phyloP scores from a whole-genome alignment of 2,888 invertebrate genomes.

The Trypoxylon attenuatum region DNA sequence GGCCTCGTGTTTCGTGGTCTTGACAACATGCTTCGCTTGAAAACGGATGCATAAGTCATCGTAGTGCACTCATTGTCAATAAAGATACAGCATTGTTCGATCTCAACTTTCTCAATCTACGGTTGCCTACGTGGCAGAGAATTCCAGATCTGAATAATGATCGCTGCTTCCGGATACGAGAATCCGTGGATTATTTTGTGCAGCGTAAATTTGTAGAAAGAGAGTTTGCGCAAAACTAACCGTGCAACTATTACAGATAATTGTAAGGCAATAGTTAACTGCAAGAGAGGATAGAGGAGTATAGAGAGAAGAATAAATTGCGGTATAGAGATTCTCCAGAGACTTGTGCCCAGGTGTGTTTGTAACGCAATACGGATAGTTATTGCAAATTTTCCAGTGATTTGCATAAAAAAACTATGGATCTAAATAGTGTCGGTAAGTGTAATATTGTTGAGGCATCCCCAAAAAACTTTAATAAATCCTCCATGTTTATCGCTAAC shows the following conservation, averaged over 20 bases:
- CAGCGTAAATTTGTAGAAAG: no score
- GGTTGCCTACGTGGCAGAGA: not conserved
- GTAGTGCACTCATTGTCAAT: conserved; percentile 42
- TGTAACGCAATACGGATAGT: no score
- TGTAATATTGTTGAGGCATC: no score
- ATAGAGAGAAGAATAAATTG: conserved; percentile 7
- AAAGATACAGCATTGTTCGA: conserved; percentile 6
- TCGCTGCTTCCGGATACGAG: not conserved
- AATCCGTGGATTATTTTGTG: conserved; percentile 8
- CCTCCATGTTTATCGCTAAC: no score
- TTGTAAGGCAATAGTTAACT: conserved; percentile 19
- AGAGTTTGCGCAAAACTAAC: conserved; percentile 30
- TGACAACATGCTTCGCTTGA: conserved; percentile 39
- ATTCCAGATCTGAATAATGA: not conserved
- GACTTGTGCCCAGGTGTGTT: no score
- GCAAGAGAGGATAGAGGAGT: conserved; percentile 24
- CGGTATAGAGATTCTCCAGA: no score
- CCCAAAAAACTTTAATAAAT: not conserved
- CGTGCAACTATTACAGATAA: conserved; percentile 41
- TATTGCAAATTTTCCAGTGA: no score
- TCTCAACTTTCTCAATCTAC: not conserved
- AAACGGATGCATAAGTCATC: conserved; percentile 25
- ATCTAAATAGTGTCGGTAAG: no score
- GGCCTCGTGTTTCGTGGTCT: conserved; percentile 6
- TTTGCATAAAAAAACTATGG: no score